These are phyloP conservation scores for Myotis myotis DNA, from an alignment of 2,797 vertebrate species.

Conservation along the genomic window DNA sequence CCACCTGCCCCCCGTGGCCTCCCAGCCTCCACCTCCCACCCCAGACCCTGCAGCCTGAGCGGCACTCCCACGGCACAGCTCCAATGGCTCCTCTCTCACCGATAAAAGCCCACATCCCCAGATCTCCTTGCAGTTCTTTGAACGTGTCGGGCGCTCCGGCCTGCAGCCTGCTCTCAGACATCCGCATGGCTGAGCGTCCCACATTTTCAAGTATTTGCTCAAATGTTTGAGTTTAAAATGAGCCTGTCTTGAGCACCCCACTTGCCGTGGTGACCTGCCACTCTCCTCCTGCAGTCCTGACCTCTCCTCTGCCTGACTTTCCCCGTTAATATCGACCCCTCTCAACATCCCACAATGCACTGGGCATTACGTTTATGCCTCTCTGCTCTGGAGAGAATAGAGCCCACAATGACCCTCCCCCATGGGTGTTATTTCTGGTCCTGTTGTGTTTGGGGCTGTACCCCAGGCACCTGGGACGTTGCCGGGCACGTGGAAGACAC, in stretches of 20 bases:
- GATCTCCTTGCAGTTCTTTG: background rate
- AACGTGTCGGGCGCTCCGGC: background rate
- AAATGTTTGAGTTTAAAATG: background rate
- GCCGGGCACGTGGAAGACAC: background rate
- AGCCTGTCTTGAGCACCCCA: background rate
- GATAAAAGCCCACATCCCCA: background rate
- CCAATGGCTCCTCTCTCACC: background rate
- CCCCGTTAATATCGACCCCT: background rate
- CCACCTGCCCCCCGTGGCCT: background rate
- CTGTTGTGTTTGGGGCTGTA: background rate
- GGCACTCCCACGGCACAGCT: no score
- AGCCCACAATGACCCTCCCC: background rate
- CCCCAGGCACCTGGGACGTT: background rate
- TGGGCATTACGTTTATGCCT: background rate
- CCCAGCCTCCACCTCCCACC: background rate
- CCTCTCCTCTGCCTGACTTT: background rate
- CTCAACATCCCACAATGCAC: background rate
- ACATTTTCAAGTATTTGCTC: background rate
- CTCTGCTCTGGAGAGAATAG: background rate
- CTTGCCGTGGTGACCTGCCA: background rate
- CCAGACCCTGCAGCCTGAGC: no score
- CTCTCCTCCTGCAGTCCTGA: background rate
- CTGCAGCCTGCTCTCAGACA: background rate
- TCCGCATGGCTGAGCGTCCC: background rate
- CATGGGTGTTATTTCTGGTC: rapidly evolving